Percentiles rank a stretch among this genome's conserved stretches.
Conservation (phyloP, 1,140 invertebrate genomes). For the Calephelis nemesis region DNA sequence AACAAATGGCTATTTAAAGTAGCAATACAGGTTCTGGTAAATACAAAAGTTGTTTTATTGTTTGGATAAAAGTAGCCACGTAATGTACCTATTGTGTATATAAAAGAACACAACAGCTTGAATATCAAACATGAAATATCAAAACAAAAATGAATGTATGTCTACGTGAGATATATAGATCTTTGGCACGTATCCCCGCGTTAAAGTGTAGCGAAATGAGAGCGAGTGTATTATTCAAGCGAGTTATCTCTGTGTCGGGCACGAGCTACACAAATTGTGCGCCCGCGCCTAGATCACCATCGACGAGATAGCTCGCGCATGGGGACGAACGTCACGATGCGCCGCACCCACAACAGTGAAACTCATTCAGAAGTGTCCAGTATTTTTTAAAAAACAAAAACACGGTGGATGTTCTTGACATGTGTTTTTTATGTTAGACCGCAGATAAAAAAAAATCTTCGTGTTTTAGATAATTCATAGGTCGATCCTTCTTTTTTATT, state of each 20-base stretch:
- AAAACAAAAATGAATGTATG: not conserved
- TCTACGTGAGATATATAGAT: not conserved
- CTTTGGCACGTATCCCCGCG: not conserved
- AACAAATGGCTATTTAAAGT: no score
- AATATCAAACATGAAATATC: no score
- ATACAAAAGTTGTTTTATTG: no score
- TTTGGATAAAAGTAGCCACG: no score
- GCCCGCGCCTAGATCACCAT: slow-evolving; percentile 29
- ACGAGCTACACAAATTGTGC: slow-evolving; percentile 37
- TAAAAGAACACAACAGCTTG: no score
- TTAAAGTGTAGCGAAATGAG: slow-evolving; percentile 29
- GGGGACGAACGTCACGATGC: slow-evolving; percentile 31
- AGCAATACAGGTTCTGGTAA: no score
- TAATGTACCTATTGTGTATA: no score
- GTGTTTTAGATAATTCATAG: no score
- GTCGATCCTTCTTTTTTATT: no score
- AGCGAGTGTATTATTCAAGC: slow-evolving; percentile 33
- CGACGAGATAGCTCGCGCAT: slow-evolving; percentile 29
- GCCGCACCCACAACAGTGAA: slow-evolving; percentile 19
- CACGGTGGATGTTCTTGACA: no score
- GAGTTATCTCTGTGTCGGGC: slow-evolving; percentile 29
- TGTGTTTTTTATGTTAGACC: no score
- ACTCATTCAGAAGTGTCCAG: slow-evolving; percentile 29
- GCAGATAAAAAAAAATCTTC: no score
- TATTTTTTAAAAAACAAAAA: not conserved